Evolutionary conservation across 1,140 invertebrate genomes (phyloP).

Genomic region (Drosophila kikkawai): DNA sequence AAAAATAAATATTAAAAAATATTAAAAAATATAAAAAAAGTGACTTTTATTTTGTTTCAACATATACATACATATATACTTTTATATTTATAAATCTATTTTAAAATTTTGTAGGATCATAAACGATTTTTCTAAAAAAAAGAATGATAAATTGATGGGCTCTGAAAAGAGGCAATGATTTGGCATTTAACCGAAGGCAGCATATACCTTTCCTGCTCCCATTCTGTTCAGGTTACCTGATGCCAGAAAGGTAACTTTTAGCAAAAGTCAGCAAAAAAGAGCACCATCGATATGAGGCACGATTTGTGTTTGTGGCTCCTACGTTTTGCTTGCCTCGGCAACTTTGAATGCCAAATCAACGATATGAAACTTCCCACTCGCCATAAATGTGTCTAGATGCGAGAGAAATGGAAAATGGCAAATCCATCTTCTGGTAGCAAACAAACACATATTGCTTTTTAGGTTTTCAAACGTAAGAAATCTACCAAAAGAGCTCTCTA

Average conservation of each 20-base stretch:
- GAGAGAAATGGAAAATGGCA: constrained; percentile 1
- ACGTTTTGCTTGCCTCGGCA: constrained; percentile 39
- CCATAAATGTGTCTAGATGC: constrained; percentile 17
- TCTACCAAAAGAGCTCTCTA: constrained; percentile 1
- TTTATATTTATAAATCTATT: background rate
- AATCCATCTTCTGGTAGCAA: constrained; percentile 13
- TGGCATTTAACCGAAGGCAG: background rate
- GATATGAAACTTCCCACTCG: constrained; percentile 28
- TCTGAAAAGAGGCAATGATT: background rate
- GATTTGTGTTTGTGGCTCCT: constrained; percentile 41
- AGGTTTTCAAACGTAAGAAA: background rate
- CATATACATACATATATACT: background rate
- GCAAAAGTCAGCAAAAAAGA: constrained; percentile 48
- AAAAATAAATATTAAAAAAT: background rate
- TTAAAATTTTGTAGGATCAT: background rate
- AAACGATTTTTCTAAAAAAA: background rate
- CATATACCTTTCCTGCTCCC: constrained; percentile 2
- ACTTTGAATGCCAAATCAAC: constrained; percentile 49
- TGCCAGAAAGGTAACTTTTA: constrained; percentile 27
- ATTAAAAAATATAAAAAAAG: background rate
- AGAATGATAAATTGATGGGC: background rate
- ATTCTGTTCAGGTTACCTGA: constrained; percentile 28
- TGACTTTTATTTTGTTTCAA: background rate
- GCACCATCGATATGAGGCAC: constrained; percentile 49
- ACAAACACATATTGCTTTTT: constrained; percentile 7